A percentile compares a stretch with the other conserved stretches of the same genome.
Conservation (phyloP, 2,113 vertebrate genomes). For the Amblyornis subalaris region DNA sequence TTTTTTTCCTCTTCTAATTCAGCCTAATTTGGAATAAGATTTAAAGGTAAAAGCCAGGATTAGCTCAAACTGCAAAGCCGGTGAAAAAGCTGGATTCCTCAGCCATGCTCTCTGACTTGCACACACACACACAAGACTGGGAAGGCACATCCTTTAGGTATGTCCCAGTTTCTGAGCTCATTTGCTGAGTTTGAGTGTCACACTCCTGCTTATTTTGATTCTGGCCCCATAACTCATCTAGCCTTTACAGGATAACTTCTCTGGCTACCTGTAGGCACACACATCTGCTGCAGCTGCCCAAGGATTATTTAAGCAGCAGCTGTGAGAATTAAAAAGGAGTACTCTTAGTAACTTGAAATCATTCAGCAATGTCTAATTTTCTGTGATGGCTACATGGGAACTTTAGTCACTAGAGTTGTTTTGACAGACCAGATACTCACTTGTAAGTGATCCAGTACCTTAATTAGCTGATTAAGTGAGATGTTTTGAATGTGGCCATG, state of each 20-base stretch:
- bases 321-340: neutral
- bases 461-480: neutral
- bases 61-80: neutral
- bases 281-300: neutral
- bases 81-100: fast-evolving
- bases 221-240: neutral
- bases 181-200: neutral
- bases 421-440: neutral
- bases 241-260: neutral
- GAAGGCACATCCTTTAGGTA: neutral
- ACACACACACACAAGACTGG: neutral
- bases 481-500: neutral
- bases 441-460: neutral
- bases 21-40: neutral
- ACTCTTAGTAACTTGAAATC: neutral
- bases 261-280: neutral
- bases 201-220: neutral
- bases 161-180: neutral
- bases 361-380: neutral
- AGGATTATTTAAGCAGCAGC: neutral
- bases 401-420: neutral
- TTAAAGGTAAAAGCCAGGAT: neutral
- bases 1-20: neutral
- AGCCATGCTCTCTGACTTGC: fast-evolving
- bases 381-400: neutral